phyloP scores from a whole-genome alignment of 2,113 vertebrate genomes.

The Accipiter cooperii region DNA sequence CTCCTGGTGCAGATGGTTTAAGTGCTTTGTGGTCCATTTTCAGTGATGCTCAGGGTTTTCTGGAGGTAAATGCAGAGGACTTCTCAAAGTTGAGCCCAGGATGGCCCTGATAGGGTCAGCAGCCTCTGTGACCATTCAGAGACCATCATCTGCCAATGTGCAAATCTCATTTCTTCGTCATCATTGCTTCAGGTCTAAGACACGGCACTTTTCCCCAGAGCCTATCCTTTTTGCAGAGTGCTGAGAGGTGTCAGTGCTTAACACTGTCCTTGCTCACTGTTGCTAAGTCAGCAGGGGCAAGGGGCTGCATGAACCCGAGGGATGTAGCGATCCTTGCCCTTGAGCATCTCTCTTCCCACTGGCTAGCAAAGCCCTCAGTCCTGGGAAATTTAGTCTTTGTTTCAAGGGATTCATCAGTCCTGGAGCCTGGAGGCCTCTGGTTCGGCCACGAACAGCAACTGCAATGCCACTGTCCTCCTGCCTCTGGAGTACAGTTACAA shows the following conservation, averaged over 20 bases:
- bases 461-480: background rate
- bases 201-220: rapidly evolving
- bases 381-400: background rate
- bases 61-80: background rate
- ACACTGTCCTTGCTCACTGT: background rate
- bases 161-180: background rate
- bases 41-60: background rate
- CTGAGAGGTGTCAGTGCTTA: background rate
- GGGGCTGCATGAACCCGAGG: background rate
- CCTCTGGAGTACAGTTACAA: background rate
- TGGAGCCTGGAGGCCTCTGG: background rate
- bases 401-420: background rate
- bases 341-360: background rate
- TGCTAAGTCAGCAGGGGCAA: background rate
- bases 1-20: background rate
- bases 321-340: background rate
- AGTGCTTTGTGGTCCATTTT: background rate
- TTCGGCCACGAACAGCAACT: background rate
- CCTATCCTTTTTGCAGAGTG: background rate
- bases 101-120: background rate
- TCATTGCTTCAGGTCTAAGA: background rate
- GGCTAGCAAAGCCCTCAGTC: background rate
- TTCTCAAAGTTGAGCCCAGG: background rate
- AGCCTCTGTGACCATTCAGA: background rate
- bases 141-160: background rate